phyloP scores from a whole-genome alignment of 1,140 invertebrate species.

The Drosophila seguyi region DNA sequence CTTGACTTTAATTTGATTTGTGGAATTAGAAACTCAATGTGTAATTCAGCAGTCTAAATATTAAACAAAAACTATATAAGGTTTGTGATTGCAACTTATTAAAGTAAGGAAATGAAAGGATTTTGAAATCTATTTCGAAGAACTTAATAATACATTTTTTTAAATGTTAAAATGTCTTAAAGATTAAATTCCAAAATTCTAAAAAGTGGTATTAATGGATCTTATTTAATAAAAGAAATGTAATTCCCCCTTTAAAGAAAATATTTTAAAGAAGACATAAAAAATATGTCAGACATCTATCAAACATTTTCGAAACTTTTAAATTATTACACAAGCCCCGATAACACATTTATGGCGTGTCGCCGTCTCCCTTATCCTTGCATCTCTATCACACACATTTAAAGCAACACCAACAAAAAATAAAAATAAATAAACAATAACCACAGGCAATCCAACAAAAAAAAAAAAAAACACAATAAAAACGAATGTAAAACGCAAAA shows the following conservation, averaged over 20 bases:
- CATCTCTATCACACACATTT: slow-evolving; percentile 11
- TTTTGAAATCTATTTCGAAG: too few species aligned
- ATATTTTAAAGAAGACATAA: not conserved
- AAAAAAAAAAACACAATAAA: slow-evolving; percentile 32
- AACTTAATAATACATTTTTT: too few species aligned
- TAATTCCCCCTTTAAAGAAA: not conserved
- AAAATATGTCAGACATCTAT: slow-evolving; percentile 3
- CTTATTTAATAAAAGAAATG: not conserved
- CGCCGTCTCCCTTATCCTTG: slow-evolving; percentile 12
- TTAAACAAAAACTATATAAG: not conserved
- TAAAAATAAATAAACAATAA: slow-evolving; percentile 21
- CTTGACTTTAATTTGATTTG: slow-evolving; percentile 24
- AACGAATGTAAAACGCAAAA: slow-evolving; percentile 17
- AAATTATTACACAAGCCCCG: slow-evolving; percentile 34
- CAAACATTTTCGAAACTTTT: not conserved
- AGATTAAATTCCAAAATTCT: too few species aligned
- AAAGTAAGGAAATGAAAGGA: too few species aligned
- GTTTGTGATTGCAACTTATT: too few species aligned
- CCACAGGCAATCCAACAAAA: slow-evolving; percentile 6
- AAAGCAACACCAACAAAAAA: slow-evolving; percentile 18
- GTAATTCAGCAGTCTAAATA: not conserved
- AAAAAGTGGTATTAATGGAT: too few species aligned
- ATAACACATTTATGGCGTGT: slow-evolving; percentile 38
- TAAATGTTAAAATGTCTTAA: too few species aligned
- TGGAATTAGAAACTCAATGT: not conserved